phyloP scores from a whole-genome alignment of 2,888 invertebrate genomes.

The Tetropium fuscum region DNA sequence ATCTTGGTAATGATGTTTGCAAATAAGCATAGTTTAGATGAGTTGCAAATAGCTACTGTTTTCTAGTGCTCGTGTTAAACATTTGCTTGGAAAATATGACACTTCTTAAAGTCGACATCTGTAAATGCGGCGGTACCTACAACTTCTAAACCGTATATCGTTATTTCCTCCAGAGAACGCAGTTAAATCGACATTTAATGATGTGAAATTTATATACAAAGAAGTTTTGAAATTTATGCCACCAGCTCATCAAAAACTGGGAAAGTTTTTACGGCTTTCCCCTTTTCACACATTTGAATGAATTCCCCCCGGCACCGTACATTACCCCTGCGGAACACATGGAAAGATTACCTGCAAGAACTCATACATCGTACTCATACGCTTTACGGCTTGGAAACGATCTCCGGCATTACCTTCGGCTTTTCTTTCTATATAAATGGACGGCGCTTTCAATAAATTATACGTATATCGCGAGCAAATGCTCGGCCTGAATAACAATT shows the following conservation, averaged over 20 bases:
- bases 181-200: conserved; percentile 17
- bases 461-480: conserved; percentile 8
- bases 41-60: too few species aligned
- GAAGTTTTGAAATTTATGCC: conserved; percentile 12
- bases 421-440: conserved; percentile 40
- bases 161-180: conserved; percentile 8
- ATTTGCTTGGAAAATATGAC: too few species aligned
- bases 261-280: conserved; percentile 42
- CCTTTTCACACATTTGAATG: conserved; percentile 44
- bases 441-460: conserved; percentile 12
- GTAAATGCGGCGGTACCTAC: too few species aligned
- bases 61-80: too few species aligned
- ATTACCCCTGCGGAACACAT: conserved; percentile 54
- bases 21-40: too few species aligned
- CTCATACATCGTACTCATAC: conserved; percentile 50
- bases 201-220: conserved; percentile 15
- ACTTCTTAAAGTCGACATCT: too few species aligned
- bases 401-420: conserved; percentile 48
- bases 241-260: conserved; percentile 34
- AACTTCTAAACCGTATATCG: too few species aligned
- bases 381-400: conserved; percentile 58
- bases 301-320: conserved; percentile 55
- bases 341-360: conserved; percentile 54
- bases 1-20: too few species aligned
- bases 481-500: conserved; percentile 20